Evolutionary conservation across 1,140 invertebrate species (phyloP), one percentile per base, ranked within the genome.

Genomic region (Musca vetustissima): DNA sequence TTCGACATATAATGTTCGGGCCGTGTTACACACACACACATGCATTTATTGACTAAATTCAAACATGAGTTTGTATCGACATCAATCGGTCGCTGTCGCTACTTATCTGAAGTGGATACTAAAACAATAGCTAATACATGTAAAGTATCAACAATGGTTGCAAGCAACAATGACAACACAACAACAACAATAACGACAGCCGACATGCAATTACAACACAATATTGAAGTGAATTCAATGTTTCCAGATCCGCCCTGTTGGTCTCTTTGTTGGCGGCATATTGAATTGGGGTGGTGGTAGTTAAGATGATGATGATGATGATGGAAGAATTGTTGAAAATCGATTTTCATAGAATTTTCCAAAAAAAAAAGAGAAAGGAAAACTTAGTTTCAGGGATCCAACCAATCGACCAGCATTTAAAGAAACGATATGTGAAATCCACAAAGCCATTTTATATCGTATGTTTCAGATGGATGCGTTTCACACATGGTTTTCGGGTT

Each of bases 111-210:
- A 28, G 55, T 59, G 24, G 55, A 59, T 28, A 59, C 55, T 59
- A 59, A 59, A 59, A 59, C 55, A 59, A 59, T 59, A 28, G 55
- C 25, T 59, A 59, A 59, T 59, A 28, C 55, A 59, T 59, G 55
- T 59, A 28, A 14, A 9, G 28, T n/a, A 59, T 28, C 55, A 59
- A 15, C 25, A 59, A 28, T 43, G 36, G 7, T 43, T 43, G 7
- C 25, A 24, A 32, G 21, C 49, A 19, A 52, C 21, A 52, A 19
- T 17, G 21, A 52, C 49, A 21, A 52, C 49, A 19, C 55, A 9
- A 59, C 24, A 59, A 59, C 15, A 59, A 28, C 25, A 19, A 52
- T 21, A 52, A 19, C 8, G 21, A 52, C 49, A 21, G 21, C 17
- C 49, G 21, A 52, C 49, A 19, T 19, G 21, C 49, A 52, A 21